phyloP scores from a whole-genome alignment of 1,140 invertebrate species.

The Camponotus vicinus region DNA sequence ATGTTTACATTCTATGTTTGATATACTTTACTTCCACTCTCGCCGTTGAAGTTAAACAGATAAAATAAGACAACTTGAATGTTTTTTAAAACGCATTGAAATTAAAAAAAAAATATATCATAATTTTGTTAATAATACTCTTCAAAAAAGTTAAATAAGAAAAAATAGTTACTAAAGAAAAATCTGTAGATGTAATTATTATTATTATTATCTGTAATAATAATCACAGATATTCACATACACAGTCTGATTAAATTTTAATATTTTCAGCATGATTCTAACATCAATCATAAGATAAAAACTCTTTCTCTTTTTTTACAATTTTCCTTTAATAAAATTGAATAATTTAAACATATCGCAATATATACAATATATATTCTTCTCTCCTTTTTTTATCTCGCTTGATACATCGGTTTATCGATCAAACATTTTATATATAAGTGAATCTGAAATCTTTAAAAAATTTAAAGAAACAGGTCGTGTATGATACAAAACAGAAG shows the following conservation, averaged over 20 bases:
- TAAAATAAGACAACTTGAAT: background rate
- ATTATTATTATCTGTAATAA: background rate
- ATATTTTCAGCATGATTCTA: background rate
- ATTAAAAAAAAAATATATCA: background rate
- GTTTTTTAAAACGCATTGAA: background rate
- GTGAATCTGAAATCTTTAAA: conserved; percentile 63
- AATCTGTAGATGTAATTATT: background rate
- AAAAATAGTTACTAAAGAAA: background rate
- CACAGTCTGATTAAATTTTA: background rate
- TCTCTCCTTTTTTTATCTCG: conserved; percentile 48
- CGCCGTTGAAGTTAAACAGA: background rate
- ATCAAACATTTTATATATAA: conserved; percentile 54
- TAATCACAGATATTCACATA: background rate
- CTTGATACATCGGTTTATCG: conserved; percentile 49
- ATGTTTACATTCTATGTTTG: too few species aligned
- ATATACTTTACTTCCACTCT: background rate
- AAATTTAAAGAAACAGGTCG: conserved; percentile 58
- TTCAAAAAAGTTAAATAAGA: background rate
- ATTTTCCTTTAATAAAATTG: background rate
- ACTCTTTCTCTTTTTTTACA: background rate
- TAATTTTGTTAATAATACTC: background rate
- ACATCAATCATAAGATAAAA: background rate
- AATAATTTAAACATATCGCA: background rate
- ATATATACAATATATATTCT: background rate
- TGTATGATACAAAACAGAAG: conserved; percentile 64